Conservation (phyloP, 1,140 invertebrate genomes). For the Subanguina moxae region DNA sequence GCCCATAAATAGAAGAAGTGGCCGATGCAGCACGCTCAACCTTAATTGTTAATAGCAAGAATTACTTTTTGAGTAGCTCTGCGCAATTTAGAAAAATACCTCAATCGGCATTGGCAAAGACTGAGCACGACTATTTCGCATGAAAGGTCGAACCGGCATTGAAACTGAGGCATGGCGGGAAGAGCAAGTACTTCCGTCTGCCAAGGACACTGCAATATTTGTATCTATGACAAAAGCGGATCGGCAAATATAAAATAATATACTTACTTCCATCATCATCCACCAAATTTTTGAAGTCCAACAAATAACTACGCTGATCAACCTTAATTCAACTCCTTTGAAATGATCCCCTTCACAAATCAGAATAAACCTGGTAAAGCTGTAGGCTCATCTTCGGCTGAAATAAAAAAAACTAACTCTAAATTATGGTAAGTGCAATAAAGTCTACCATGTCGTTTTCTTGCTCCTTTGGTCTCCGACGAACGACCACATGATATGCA, state of each 20-base stretch:
- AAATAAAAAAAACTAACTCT: too few relatives aligned
- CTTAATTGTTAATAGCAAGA: conserved; percentile 40
- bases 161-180: conserved; percentile 59
- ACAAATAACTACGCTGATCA: conserved; percentile 89
- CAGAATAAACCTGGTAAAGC: conserved; percentile 73
- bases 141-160: conserved; percentile 49
- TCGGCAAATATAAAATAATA: too few relatives aligned
- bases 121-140: conserved; percentile 50
- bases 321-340: conserved; percentile 62
- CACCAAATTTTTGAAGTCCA: conserved; percentile 86
- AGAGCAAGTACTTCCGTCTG: conserved; percentile 30
- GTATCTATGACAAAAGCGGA: too few relatives aligned
- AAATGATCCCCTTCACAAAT: too few relatives aligned
- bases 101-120: conserved; percentile 59
- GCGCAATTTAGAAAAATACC: conserved; percentile 23
- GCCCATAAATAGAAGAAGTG: conserved; percentile 59
- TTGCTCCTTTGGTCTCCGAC: conserved; percentile 68
- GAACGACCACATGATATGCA: conserved; percentile 82
- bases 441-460: conserved; percentile 39
- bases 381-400: conserved; percentile 91
- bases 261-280: conserved; percentile 55
- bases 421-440: too few relatives aligned
- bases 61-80: too few relatives aligned
- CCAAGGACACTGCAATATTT: conserved; percentile 22
- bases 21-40: conserved; percentile 58